These are phyloP conservation scores for Heteractis magnifica DNA, from an alignment of 92 coral and sea anemone species.

Conservation along the genomic window DNA sequence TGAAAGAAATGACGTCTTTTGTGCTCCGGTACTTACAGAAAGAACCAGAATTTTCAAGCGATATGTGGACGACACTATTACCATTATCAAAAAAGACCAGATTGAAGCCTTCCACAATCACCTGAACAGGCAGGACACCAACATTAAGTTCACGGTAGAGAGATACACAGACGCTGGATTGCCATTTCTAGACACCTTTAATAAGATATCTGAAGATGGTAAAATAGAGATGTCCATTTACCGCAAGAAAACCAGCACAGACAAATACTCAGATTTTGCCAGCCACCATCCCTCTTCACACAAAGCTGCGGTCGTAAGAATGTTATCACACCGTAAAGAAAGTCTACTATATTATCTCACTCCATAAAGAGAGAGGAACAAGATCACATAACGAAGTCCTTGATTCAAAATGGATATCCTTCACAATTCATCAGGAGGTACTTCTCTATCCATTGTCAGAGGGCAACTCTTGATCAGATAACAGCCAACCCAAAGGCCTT, in stretches of 20 bases:
- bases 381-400: background rate
- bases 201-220: background rate
- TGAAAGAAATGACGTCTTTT: too few species aligned
- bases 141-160: constrained; percentile 11
- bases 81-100: background rate
- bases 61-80: constrained; percentile 18
- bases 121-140: background rate
- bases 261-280: background rate
- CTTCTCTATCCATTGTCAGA: background rate
- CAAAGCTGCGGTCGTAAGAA: background rate
- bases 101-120: constrained; percentile 5
- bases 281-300: background rate
- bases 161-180: background rate
- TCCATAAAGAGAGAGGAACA: background rate
- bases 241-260: background rate
- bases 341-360: background rate
- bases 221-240: background rate
- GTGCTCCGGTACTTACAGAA: too few species aligned
- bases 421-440: too few species aligned
- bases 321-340: background rate
- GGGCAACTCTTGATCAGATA: background rate
- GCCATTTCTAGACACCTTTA: background rate
- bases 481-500: background rate
- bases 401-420: too few species aligned
- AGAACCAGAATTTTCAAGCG: too few species aligned